Percentiles rank a stretch among this genome's conserved stretches.
Evolutionary conservation across 2,888 invertebrate species (phyloP).

Genomic region (Sturmia bella): DNA sequence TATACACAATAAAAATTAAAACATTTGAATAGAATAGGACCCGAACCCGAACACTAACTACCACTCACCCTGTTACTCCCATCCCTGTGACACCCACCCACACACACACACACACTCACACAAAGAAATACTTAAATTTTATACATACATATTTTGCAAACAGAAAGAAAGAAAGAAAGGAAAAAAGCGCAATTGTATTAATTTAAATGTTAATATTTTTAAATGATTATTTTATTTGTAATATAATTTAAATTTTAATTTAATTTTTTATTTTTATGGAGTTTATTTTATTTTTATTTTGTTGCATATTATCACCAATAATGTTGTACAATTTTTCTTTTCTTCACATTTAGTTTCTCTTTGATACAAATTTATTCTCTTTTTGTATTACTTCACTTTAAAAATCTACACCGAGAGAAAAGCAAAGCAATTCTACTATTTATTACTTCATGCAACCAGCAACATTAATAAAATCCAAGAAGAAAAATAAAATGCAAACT

Average conservation of each 20-base stretch:
- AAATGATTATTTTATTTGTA: conserved; percentile 63
- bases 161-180: not conserved
- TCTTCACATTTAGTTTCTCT: conserved; percentile 17
- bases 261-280: conserved; percentile 8
- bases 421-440: conserved; percentile 10
- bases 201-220: conserved; percentile 57
- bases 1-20: conserved; percentile 35
- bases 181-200: conserved; percentile 46
- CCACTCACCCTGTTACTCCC: not conserved
- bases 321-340: conserved; percentile 48
- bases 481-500: conserved; percentile 9
- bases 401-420: too few species aligned
- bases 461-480: not conserved
- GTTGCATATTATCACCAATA: not conserved
- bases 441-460: conserved; percentile 12
- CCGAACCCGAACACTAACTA: not conserved
- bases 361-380: not conserved
- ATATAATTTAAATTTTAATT: conserved; percentile 57
- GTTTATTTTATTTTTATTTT: conserved; percentile 1
- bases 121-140: conserved; percentile 16
- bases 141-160: not conserved
- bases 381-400: conserved; percentile 48
- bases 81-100: not conserved
- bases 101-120: not conserved
- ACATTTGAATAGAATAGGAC: conserved; percentile 5